Base-by-base conservation (phyloP, 2,113 vertebrate genomes). In the Columba janthina region DNA sequence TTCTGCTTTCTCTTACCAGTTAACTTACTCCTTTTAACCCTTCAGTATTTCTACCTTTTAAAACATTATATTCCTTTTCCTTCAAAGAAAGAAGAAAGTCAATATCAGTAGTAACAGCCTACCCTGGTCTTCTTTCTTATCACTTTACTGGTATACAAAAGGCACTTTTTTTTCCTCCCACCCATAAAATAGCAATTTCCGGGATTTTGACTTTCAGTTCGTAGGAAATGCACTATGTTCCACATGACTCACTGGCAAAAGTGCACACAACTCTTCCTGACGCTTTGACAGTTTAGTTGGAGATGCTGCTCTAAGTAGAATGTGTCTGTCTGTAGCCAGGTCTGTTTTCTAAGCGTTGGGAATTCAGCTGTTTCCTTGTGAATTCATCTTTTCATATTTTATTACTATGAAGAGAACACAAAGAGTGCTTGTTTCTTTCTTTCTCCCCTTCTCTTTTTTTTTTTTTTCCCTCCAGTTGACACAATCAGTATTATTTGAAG, bases 401-500 rank as follows among this genome's bases (percentile, higher is more conserved):
- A 87, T 94, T 96, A 90, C 90, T 96, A 54, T 0, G 42, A 89
- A 71, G 72, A 86, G 61, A 94, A 94, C 90, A 94, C 58, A 95
- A 92, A 83, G 67, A 90, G 93, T 92, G 20, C 85, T 92, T 97
- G 57, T 95, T 94, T 94, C 38, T 94, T 73, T 77, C 46, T 88
- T 54, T 87, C 82, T 90, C 17, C 29, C 28, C 17, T 25, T 3
- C 36, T 13, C 31, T 60, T 79, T 58, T 48, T 36, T 85, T 75
- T 88, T 51, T 58, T 75, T 88, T 51, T 58, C 21, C 44, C 17
- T 72, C 28, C 86, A 94, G 89, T 95, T 97, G 95, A 96, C 80
- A 95, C 85, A 88, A 94, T 96, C 87, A 96, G 80, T 93, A 90
- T 97, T 97, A 96, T 93, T 97, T 91, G 96, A 96, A 90, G 90